Evolutionary conservation across 37 sponge, comb jelly and placozoan species (phyloP), one percentile per base, ranked within the genome.

Genomic region (Hexactinellida sp.): DNA sequence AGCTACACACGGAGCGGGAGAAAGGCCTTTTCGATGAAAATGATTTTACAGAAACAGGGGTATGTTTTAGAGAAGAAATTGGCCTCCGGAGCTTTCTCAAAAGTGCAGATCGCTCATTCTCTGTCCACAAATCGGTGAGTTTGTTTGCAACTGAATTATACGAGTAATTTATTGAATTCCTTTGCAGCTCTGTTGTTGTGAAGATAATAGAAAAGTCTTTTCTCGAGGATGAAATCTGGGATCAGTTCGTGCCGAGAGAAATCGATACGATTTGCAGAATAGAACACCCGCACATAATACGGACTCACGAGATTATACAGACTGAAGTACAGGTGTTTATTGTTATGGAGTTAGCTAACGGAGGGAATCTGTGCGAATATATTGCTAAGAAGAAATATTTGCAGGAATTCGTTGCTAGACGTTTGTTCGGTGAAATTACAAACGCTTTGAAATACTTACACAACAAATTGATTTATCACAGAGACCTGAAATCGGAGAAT

Each of bases 191-290:
- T 21, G 76, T 63, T 10, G 76, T 63, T 10, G 30, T 63, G 30
- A 63, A 63, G 76, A 63, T 63, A 63, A 63, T 63, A 32, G 76
- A 63, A 23, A 63, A 63, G 34, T 32, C 32, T 63, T 63, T 23
- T 7, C 76, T 63, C 13, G 76, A 63, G 5, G 30, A 63, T n/a
- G 76, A 63, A 63, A 10, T 63, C 21, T 63, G 76, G 76, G 76
- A 63, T 25, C 76, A 63, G 5, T 63, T 63, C 30, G 76, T 63
- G 1, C 76, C 76, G 76, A 63, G 76, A 63, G 76, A 63, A 23
- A 63, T 63, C 30, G 76, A 63, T 63, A 63, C 76, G 76, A 63
- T 63, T 63, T 63, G 76, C 34, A 63, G 76, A n/a, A 63, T 63
- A 23, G 76, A 63, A 63, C 76, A 63, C 13, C 76, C 76, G 5